Evolutionary conservation across 2,888 invertebrate species (phyloP), one percentile per base, ranked within the genome.

Genomic region (Acanthosepion lycidas): DNA sequence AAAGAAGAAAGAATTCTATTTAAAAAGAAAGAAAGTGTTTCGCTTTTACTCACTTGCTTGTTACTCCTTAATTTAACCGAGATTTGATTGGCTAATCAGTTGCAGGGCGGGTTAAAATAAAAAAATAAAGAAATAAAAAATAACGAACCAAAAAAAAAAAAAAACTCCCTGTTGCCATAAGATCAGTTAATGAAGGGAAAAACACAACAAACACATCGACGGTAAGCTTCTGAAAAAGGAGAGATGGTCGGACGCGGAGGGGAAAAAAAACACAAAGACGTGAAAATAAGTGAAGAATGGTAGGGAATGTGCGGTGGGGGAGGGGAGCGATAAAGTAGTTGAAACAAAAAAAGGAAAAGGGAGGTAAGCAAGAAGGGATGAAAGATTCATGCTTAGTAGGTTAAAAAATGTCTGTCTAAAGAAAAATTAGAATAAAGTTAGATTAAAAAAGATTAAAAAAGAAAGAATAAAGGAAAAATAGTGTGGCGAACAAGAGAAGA

Each of bases 151-250:
- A 42, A 42, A 42, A 42, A 42, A 78, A 78, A 12, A 78, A 18
- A 78, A n/a, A 33, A 8, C n/a, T n/a, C 78, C n/a, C n/a, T 5
- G 15, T 23, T n/a, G n/a, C 78, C 78, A n/a, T 78, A n/a, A 78
- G n/a, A 78, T 78, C 15, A 78, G 78, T 78, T 78, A 78, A 78
- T 78, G 78, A 78, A 78, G 78, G 78, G 78, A 78, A 78, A 78
- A 78, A n/a, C 12, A 12, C 20, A n/a, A 2, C 9, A n/a, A 12
- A 78, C 78, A 78, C 78, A n/a, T 78, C 78, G n/a, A 78, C 33
- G n/a, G 78, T 78, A 33, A 5, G n/a, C 23, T 59, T 4, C 23
- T 23, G 59, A 59, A 23, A 12, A 78, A 78, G 15, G 78, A 28
- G 8, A 26, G 28, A 26, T n/a, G 8, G 55, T 20, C 18, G 78